Conservation (phyloP, 2,113 vertebrate species). For the Setophaga kirtlandii region DNA sequence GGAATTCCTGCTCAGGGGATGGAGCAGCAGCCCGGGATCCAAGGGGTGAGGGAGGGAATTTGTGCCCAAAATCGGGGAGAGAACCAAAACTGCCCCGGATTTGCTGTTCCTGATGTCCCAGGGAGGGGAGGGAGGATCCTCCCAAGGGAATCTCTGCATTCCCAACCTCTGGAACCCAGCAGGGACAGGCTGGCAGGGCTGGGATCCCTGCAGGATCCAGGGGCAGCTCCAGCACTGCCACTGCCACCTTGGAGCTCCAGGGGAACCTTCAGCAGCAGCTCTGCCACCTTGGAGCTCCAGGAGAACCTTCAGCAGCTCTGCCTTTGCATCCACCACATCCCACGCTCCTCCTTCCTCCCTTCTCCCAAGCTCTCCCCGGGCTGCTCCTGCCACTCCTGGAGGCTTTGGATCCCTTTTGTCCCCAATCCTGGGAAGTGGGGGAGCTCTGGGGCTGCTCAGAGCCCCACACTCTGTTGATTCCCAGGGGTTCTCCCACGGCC, state of each 20-base stretch:
- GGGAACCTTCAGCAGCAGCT: not conserved
- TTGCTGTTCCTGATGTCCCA: not conserved
- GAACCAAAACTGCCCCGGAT: not conserved
- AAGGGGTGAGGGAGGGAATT: not conserved
- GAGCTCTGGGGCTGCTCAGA: not conserved
- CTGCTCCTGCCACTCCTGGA: not conserved
- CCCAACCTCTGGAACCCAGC: not conserved
- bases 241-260: no score
- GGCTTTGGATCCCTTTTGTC: not conserved
- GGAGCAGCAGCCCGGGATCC: not conserved
- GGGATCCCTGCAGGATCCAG: not conserved
- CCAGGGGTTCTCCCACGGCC: not conserved
- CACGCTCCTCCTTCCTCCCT: not conserved
- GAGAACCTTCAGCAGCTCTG: not conserved
- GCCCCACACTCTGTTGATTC: fast-evolving
- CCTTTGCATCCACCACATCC: not conserved
- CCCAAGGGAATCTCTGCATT: not conserved
- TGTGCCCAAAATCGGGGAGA: not conserved
- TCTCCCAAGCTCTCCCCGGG: not conserved
- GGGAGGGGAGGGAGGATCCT: not conserved
- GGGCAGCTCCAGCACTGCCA: not conserved
- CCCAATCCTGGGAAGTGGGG: not conserved
- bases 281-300: not conserved
- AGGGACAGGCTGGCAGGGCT: not conserved
- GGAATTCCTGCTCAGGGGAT: not conserved